phyloP scores from a whole-genome alignment of 2,113 vertebrate species.

The Lamprotornis superbus region DNA sequence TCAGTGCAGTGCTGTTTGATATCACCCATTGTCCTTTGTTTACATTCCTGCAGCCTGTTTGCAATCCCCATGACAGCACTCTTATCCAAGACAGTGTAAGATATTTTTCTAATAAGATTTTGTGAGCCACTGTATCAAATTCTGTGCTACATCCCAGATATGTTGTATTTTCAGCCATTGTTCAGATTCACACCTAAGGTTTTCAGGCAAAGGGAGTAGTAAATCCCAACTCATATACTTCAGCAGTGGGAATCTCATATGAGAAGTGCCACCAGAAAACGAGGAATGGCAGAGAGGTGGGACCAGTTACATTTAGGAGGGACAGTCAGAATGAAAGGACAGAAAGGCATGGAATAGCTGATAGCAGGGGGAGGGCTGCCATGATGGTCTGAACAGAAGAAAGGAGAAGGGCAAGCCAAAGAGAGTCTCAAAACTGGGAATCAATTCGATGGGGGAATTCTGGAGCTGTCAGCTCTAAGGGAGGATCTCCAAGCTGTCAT shows the following conservation, averaged over 20 bases:
- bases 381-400: neutral
- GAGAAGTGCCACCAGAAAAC: neutral
- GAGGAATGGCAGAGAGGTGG: neutral
- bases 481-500: neutral
- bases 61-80: neutral
- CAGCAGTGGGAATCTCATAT: neutral
- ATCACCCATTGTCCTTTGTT: conserved; percentile 25
- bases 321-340: neutral
- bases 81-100: neutral
- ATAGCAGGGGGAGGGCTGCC: neutral
- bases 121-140: neutral
- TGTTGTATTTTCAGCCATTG: neutral
- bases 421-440: neutral
- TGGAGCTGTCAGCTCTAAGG: neutral
- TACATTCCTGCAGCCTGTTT: neutral
- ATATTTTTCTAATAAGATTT: conserved; percentile 42
- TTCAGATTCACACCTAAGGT: neutral
- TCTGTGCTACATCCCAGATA: neutral
- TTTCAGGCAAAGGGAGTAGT: neutral
- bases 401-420: neutral
- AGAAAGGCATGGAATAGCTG: neutral
- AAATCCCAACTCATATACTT: neutral
- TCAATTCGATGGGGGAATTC: accelerated
- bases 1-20: neutral
- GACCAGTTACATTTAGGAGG: neutral